Percentiles rank a stretch among this genome's conserved stretches.
These are phyloP conservation scores for Coregonus sp. DNA, from an alignment of 2,797 vertebrate genomes.

Conservation along the genomic window DNA sequence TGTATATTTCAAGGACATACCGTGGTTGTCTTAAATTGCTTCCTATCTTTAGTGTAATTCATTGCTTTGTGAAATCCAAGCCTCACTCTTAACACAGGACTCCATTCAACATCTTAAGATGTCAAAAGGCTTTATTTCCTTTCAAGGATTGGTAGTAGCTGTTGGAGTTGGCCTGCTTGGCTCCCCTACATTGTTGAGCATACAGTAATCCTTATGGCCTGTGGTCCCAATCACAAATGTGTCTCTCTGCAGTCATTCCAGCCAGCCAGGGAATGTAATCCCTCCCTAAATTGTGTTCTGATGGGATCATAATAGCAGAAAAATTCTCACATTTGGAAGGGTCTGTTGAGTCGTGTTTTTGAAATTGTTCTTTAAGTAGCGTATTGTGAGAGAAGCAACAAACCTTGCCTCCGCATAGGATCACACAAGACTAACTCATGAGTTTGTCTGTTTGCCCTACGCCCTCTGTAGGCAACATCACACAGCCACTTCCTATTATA, in stretches of 20 bases:
- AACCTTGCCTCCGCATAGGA: constrained; percentile 48
- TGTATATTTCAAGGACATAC: background rate
- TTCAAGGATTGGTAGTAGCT: constrained; percentile 12
- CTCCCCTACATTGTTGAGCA: constrained; percentile 14
- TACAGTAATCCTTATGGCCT: constrained; percentile 50
- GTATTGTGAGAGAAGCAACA: constrained; percentile 45
- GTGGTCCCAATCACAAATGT: constrained; percentile 66
- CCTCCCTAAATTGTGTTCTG: constrained; percentile 49
- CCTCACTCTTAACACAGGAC: background rate
- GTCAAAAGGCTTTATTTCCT: background rate
- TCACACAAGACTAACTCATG: constrained; percentile 36
- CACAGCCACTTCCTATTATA: background rate
- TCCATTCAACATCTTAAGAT: background rate
- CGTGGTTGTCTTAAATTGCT: background rate
- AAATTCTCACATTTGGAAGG: constrained; percentile 48
- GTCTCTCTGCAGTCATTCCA: constrained; percentile 69
- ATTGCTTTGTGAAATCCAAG: background rate
- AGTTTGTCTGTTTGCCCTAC: constrained; percentile 22
- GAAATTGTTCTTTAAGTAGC: constrained; percentile 51
- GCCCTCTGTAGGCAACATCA: background rate
- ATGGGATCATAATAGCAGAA: constrained; percentile 56
- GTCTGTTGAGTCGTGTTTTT: constrained; percentile 54
- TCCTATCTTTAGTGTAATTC: background rate
- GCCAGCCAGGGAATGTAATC: constrained; percentile 61
- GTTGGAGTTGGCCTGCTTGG: constrained; percentile 38